Evolutionary conservation across 2,113 vertebrate species (phyloP).

Genomic region (Oreochromis spilurus): DNA sequence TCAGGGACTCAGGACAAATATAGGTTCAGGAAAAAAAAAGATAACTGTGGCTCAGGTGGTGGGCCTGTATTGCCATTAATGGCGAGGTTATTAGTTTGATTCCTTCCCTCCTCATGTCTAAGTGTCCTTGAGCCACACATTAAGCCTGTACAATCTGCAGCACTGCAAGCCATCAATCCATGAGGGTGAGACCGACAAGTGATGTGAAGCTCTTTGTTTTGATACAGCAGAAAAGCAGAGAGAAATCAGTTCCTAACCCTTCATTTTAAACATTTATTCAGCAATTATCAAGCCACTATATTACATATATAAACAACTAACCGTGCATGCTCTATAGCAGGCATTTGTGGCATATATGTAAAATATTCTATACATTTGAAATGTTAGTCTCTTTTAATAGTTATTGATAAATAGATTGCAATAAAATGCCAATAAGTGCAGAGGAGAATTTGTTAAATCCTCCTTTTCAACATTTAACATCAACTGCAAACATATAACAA

Average conservation of each 20-base stretch:
- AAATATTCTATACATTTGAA: background rate
- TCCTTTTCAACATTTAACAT: background rate
- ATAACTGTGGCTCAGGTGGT: background rate
- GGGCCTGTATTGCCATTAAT: background rate
- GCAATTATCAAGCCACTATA: background rate
- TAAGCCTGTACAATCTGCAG: background rate
- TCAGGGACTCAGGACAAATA: background rate
- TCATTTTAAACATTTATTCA: background rate
- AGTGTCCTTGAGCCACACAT: background rate
- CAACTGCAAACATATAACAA: background rate
- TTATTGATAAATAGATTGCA: background rate
- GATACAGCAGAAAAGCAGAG: background rate
- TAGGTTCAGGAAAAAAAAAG: background rate
- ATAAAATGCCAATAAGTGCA: background rate
- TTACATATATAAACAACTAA: background rate
- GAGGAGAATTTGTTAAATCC: background rate
- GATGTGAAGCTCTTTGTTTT: background rate
- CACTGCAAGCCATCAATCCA: background rate
- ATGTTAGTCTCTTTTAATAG: background rate
- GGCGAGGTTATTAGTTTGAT: background rate
- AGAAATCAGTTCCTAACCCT: background rate
- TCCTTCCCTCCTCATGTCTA: background rate
- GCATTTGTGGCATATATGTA: background rate
- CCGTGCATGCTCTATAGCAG: background rate
- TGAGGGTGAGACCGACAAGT: background rate